These are phyloP conservation scores for Apamea sordens DNA, from an alignment of 2,888 invertebrate genomes.

Conservation along the genomic window DNA sequence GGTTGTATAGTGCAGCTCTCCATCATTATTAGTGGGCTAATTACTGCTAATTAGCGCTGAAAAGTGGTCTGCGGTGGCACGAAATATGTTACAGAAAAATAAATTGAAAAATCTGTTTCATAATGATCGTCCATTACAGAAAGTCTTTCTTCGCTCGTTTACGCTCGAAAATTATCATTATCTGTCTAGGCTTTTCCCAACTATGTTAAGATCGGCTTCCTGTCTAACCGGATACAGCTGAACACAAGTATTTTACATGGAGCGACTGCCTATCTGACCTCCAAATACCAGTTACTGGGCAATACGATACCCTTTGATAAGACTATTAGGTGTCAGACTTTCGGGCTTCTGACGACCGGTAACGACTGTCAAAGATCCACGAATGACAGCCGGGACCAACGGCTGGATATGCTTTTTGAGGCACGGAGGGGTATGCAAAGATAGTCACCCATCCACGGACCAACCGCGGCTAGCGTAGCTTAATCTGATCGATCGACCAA, in stretches of 20 bases:
- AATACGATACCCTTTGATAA: not conserved
- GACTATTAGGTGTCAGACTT: not conserved
- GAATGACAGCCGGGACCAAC: not conserved
- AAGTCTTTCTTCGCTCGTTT: not conserved
- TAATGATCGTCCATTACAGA: not conserved
- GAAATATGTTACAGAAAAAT: not conserved
- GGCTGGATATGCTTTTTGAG: not conserved
- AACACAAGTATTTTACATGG: not conserved
- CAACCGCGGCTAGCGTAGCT: no score
- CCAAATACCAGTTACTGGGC: not conserved
- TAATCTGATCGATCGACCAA: no score
- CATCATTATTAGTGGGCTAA: conserved; percentile 4
- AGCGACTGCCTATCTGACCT: not conserved
- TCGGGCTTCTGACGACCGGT: not conserved
- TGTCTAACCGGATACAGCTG: not conserved
- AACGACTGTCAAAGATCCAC: not conserved
- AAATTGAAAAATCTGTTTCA: not conserved
- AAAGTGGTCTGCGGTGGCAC: not conserved
- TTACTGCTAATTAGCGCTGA: conserved; percentile 4
- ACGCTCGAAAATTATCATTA: not conserved
- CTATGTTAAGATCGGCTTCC: not conserved
- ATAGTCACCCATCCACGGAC: no score
- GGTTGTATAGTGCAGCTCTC: not conserved
- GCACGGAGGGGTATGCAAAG: not conserved
- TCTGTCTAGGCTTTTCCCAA: not conserved